Base-by-base conservation (phyloP, 2,888 invertebrate genomes). In the Tuta absoluta region DNA sequence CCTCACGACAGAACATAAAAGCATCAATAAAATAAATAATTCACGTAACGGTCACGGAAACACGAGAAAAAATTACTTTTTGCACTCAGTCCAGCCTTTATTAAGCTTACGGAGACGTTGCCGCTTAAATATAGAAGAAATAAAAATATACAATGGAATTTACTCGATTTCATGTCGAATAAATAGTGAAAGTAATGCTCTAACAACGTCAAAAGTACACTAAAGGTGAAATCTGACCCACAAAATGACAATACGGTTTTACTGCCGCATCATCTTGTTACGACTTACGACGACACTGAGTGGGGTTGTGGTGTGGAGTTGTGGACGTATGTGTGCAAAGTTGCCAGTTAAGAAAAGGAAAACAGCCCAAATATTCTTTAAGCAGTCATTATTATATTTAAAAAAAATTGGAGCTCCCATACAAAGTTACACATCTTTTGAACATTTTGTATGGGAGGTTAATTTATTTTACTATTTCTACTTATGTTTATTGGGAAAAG, bases 151-250 rank as follows among this genome's bases (percentile, higher is more conserved):
- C 33, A 45, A 45, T 5, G n/a, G 17, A n/a, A n/a, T 4, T 45
- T 17, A 45, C 45, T 45, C 45, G 45, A 21, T 49, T 23, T 21
- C 21, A 8, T 49, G 11, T 49, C 19, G 23, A 19, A 21, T 23
- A 21, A 19, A 19, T 8, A 56, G 56, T 56, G 56, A 56, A 56
- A 56, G 56, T 56, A n/a, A 14, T 56, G 56, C 49, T 49, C 23
- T 23, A 19, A 49, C 23, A 11, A 19, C 49, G 49, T 49, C 49
- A 49, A 49, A 49, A 23, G 21, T n/a, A 23, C 49, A 23, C 21
- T 49, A 57, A 63, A 37, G 28, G 66, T 63, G 62, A 63, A 63
- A 66, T 48, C 53, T 66, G 66, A 61, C 63, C 66, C 38, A 63
- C 56, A 60, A 63, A 56, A n/a, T 49, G 53, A 65, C 62, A 65